phyloP scores from a whole-genome alignment of 1,140 invertebrate species.

The Spodoptera frugiperda region DNA sequence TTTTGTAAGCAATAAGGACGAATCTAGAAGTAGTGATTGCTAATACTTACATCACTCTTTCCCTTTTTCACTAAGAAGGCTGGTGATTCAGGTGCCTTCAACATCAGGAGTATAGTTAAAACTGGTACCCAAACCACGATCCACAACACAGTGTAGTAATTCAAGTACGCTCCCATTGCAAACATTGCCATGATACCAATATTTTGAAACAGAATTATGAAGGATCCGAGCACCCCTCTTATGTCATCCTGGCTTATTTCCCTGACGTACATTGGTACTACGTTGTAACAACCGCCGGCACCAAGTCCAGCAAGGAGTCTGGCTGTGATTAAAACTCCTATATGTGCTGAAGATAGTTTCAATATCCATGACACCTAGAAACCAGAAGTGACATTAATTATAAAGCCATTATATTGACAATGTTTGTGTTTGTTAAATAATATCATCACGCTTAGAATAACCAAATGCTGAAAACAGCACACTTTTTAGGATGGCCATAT shows the following conservation, averaged over 20 bases:
- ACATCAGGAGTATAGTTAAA: constrained; percentile 46
- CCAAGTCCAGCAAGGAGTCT: constrained; percentile 81
- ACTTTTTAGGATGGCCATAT: too few species aligned
- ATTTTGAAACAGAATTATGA: constrained; percentile 85
- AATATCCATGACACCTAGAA: constrained; percentile 75
- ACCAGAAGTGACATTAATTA: neutral
- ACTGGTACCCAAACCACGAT: constrained; percentile 50
- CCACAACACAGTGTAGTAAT: constrained; percentile 65
- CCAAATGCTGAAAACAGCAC: too few species aligned
- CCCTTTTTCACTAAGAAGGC: constrained; percentile 57
- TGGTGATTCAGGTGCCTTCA: constrained; percentile 59
- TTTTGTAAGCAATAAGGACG: too few species aligned
- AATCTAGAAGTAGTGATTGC: too few species aligned
- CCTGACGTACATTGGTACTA: constrained; percentile 31
- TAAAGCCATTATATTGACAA: too few species aligned
- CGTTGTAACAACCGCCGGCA: constrained; percentile 82
- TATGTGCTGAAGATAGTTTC: constrained; percentile 68
- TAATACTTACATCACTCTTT: constrained; percentile 51
- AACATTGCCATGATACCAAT: constrained; percentile 87
- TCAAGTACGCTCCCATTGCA: constrained; percentile 82
- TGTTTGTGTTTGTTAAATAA: too few species aligned
- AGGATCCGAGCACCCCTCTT: constrained; percentile 86
- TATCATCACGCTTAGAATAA: too few species aligned
- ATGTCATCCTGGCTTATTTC: constrained; percentile 75
- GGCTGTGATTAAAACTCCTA: constrained; percentile 65